These are phyloP conservation scores for Prolemur simus DNA, from an alignment of 2,113 vertebrate genomes.

Conservation along the genomic window DNA sequence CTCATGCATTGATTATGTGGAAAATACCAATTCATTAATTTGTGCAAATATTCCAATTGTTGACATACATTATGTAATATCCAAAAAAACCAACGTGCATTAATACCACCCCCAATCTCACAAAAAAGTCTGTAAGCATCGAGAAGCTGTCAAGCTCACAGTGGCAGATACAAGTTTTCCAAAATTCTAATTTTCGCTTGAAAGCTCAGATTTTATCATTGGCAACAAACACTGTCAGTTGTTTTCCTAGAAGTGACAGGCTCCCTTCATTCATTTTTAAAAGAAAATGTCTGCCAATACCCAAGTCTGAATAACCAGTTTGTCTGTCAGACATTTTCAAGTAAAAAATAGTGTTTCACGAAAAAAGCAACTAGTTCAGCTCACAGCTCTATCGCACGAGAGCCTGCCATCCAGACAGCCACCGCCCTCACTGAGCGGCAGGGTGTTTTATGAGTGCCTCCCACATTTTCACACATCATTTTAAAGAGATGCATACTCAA, in stretches of 20 bases:
- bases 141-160: not conserved
- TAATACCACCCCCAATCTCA: not conserved
- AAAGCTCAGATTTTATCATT: conserved; percentile 64
- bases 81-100: not conserved
- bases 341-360: conserved; percentile 25
- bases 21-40: conserved; percentile 10
- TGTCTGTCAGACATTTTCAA: conserved; percentile 58
- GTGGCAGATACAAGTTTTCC: not conserved
- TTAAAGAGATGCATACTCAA: not conserved
- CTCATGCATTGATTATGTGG: not conserved
- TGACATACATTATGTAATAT: not conserved
- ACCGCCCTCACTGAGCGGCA: rapidly evolving
- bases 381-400: not conserved
- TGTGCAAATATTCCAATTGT: not conserved
- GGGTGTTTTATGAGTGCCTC: not conserved
- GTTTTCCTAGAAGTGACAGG: conserved; percentile 68
- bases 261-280: conserved; percentile 65
- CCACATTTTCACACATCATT: not conserved
- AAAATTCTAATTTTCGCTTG: conserved; percentile 62
- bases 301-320: conserved; percentile 51
- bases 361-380: not conserved
- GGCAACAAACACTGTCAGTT: conserved; percentile 48
- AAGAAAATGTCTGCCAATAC: conserved; percentile 65
- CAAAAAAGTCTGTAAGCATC: not conserved
- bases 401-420: not conserved